Conservation (phyloP, 2,797 vertebrate genomes). For the Cyprinella venusta region DNA sequence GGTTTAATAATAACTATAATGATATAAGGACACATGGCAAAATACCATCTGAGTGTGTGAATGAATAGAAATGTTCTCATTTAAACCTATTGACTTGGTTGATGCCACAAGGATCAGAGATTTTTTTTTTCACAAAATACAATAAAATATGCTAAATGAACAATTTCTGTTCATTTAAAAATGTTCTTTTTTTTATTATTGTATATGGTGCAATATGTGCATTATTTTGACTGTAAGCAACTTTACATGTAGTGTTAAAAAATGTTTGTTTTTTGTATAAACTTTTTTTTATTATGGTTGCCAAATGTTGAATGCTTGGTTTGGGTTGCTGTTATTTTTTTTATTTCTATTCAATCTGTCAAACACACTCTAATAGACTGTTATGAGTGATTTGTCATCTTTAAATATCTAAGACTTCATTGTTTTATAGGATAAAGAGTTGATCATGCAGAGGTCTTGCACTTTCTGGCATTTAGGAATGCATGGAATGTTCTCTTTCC, state of each 20-base stretch:
- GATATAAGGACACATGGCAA: conserved; percentile 1
- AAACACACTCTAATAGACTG: background rate
- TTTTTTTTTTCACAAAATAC: background rate
- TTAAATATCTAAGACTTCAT: background rate
- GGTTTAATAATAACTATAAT: background rate
- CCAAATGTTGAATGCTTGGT: conserved; percentile 30
- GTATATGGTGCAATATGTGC: conserved; percentile 32
- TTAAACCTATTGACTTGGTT: background rate
- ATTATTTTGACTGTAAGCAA: conserved; percentile 3
- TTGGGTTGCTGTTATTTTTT: conserved; percentile 1
- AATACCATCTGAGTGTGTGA: conserved; percentile 22
- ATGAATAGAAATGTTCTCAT: conserved; percentile 42
- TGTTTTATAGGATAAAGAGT: background rate
- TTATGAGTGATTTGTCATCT: conserved; percentile 21
- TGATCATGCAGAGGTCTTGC: background rate
- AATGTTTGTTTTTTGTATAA: conserved; percentile 4
- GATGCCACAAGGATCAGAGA: background rate
- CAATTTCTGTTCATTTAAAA: background rate
- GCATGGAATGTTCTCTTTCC: background rate
- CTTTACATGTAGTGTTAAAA: conserved; percentile 24
- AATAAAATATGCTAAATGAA: background rate
- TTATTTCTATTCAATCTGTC: conserved; percentile 21
- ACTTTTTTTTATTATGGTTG: background rate
- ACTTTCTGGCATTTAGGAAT: background rate
- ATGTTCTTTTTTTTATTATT: background rate